These are phyloP conservation scores for Pseudomugil gertrudae DNA, from an alignment of 2,797 vertebrate genomes.

Conservation along the genomic window DNA sequence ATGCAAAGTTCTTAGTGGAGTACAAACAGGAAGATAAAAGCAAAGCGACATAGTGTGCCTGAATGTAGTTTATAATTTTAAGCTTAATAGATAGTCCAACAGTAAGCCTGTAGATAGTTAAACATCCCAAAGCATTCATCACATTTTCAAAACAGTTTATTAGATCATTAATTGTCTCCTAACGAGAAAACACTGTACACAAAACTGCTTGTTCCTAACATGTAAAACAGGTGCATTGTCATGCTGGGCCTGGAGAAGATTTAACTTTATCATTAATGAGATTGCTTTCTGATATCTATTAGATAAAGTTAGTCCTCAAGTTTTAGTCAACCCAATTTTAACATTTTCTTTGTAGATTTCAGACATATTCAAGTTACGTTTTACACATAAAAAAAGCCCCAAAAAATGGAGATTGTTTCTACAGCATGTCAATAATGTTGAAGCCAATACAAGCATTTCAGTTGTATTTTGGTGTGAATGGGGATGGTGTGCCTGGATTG, in stretches of 20 bases:
- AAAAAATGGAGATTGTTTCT: constrained; percentile 43
- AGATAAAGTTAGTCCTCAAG: constrained; percentile 25
- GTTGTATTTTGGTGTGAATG: constrained; percentile 37
- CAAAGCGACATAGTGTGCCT: background rate
- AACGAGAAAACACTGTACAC: constrained; percentile 24
- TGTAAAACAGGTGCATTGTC: constrained; percentile 11
- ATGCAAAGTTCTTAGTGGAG: constrained; percentile 14
- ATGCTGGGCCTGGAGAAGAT: constrained; percentile 16
- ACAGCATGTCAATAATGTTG: constrained; percentile 51
- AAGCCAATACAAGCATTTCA: constrained; percentile 30
- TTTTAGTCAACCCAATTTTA: constrained; percentile 10
- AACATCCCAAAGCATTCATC: constrained; percentile 73
- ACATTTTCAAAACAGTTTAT: constrained; percentile 51
- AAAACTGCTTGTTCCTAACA: constrained; percentile 25
- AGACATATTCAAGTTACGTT: constrained; percentile 40
- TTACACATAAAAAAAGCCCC: constrained; percentile 21
- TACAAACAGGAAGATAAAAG: constrained; percentile 7
- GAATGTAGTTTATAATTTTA: background rate
- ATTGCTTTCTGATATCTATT: background rate
- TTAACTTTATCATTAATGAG: constrained; percentile 22
- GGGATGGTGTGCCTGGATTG: constrained; percentile 36
- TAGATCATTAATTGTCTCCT: constrained; percentile 64
- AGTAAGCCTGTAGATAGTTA: constrained; percentile 32
- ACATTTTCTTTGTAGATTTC: constrained; percentile 20
- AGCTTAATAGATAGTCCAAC: background rate